A percentile compares a stretch with the other conserved stretches of the same genome.
These are phyloP conservation scores for Drosophila pectinifera DNA, from an alignment of 1,140 invertebrate species.

Conservation along the genomic window DNA sequence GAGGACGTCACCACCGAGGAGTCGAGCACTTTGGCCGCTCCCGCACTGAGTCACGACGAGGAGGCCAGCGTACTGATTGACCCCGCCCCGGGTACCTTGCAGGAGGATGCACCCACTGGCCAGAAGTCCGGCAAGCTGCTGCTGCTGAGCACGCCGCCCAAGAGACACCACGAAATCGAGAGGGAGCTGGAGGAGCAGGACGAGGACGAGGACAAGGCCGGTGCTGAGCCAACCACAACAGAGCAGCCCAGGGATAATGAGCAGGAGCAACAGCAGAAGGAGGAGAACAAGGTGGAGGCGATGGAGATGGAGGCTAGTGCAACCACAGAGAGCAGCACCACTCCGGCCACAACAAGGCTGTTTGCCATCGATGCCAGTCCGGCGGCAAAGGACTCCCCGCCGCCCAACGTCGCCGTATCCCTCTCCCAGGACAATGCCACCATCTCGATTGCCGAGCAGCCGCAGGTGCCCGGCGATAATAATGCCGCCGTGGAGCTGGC, in stretches of 20 bases:
- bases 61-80: slow-evolving; percentile 63
- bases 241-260: slow-evolving; percentile 21
- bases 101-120: slow-evolving; percentile 7
- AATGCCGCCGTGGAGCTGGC: slow-evolving; percentile 70
- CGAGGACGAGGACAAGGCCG: slow-evolving; percentile 45
- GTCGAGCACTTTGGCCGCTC: slow-evolving; percentile 15
- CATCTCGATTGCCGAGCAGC: slow-evolving; percentile 66
- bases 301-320: slow-evolving; percentile 15
- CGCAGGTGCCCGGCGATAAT: slow-evolving; percentile 55
- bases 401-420: slow-evolving; percentile 62
- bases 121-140: slow-evolving; percentile 68
- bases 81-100: slow-evolving; percentile 56
- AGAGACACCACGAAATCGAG: slow-evolving; percentile 58
- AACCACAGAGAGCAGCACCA: slow-evolving; percentile 46
- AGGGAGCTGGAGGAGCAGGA: slow-evolving; percentile 66
- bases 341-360: slow-evolving; percentile 60
- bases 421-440: slow-evolving; percentile 59
- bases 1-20: slow-evolving; percentile 33
- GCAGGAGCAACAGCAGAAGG: not conserved
- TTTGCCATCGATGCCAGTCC: slow-evolving; percentile 72
- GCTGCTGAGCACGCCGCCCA: slow-evolving; percentile 71
- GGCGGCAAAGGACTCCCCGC: slow-evolving; percentile 34
- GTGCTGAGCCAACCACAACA: slow-evolving; percentile 33
- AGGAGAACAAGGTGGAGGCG: not conserved
- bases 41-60: slow-evolving; percentile 57